Conservation (phyloP, 2,888 invertebrate genomes). For the Meghimatium bilineatum region DNA sequence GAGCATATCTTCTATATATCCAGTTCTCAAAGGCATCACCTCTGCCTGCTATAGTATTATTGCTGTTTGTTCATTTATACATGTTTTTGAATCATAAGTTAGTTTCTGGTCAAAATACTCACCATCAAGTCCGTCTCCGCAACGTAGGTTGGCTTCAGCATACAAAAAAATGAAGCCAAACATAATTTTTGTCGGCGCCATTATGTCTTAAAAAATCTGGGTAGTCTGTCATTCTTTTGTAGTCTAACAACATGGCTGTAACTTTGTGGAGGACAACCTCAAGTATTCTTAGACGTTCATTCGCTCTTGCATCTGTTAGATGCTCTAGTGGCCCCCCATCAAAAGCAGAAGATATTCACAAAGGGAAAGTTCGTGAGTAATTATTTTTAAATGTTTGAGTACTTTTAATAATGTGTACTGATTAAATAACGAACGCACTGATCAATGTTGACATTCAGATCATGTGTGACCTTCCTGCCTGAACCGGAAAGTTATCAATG, state of each 20-base stretch:
- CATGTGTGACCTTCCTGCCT: conserved; percentile 9
- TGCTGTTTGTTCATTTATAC: no score
- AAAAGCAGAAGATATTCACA: conserved; percentile 52
- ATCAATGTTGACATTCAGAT: conserved; percentile 7
- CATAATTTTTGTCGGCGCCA: no score
- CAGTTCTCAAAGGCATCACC: no score
- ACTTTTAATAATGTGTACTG: background rate
- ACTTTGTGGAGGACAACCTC: conserved; percentile 54
- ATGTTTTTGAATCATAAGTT: no score
- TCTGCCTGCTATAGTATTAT: no score
- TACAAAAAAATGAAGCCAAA: no score
- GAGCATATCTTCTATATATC: no score
- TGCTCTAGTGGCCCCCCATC: conserved; percentile 52
- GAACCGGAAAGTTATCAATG: background rate
- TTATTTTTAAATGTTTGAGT: background rate
- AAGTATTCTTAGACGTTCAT: conserved; percentile 47
- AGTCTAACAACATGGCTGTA: conserved; percentile 55
- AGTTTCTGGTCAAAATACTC: no score
- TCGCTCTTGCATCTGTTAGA: conserved; percentile 48
- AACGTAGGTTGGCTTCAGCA: no score
- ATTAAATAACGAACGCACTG: background rate
- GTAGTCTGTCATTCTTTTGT: background rate
- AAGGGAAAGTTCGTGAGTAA: conserved; percentile 58
- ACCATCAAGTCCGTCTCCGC: no score
- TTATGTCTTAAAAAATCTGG: conserved; percentile 25